Evolutionary conservation across 2,888 invertebrate species (phyloP).

Genomic region (Phytoseiulus persimilis): DNA sequence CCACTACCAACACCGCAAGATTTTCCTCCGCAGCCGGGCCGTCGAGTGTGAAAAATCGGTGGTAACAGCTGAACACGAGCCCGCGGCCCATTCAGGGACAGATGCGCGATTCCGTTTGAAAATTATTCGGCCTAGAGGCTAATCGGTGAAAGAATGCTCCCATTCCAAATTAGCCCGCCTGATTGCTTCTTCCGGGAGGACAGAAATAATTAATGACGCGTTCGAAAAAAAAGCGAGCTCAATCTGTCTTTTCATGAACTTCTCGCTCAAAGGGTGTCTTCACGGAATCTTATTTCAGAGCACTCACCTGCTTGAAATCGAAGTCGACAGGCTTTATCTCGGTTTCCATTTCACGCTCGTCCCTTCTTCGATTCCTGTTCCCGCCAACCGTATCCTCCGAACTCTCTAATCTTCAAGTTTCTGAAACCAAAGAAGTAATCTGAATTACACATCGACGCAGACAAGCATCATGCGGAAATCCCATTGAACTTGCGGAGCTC

Average conservation of each 20-base stretch:
- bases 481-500: no score
- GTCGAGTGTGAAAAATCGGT: neutral
- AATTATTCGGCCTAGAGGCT: neutral
- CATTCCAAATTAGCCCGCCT: neutral
- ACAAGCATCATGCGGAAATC: no score
- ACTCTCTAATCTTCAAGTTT: neutral
- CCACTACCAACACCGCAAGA: neutral
- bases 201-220: no score
- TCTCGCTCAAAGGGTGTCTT: neutral
- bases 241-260: neutral
- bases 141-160: neutral
- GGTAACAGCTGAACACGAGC: neutral
- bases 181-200: no score
- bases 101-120: neutral
- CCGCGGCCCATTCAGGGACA: no score
- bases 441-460: neutral
- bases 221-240: no score
- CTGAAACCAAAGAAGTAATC: neutral
- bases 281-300: neutral
- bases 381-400: neutral
- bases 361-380: neutral
- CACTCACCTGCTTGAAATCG: constrained; percentile 33
- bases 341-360: neutral
- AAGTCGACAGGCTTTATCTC: constrained; percentile 32
- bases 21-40: neutral